Conservation (phyloP, 2,113 vertebrate genomes). For the Cottus gobio region DNA sequence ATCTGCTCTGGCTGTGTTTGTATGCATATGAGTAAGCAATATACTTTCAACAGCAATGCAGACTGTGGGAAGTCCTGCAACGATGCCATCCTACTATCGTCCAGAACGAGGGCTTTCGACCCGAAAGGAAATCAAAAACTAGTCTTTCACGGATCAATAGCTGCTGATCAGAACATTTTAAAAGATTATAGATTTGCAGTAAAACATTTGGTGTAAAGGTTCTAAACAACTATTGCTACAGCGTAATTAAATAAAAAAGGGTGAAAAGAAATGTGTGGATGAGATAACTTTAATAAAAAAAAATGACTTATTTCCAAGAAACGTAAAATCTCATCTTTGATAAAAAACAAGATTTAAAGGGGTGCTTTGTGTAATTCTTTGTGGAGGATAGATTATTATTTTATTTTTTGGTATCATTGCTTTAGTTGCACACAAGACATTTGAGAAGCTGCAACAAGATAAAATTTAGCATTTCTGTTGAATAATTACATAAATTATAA, state of each 20-base stretch:
- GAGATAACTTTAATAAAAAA: background rate
- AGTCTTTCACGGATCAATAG: background rate
- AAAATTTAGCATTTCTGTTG: background rate
- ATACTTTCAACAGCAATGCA: background rate
- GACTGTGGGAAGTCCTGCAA: background rate
- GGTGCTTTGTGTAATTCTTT: too few relatives aligned
- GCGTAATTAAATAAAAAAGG: background rate
- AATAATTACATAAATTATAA: background rate
- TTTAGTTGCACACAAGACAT: background rate
- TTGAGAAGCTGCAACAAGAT: background rate
- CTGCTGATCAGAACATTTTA: background rate
- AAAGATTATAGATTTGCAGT: background rate
- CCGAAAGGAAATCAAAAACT: background rate
- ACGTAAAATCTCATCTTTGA: too few relatives aligned
- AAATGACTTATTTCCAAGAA: too few relatives aligned
- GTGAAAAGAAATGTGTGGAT: background rate
- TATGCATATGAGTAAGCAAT: background rate
- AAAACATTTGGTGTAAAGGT: background rate
- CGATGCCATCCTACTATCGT: background rate
- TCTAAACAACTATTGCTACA: background rate
- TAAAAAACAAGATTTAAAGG: too few relatives aligned
- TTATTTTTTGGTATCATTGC: too few relatives aligned
- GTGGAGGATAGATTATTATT: too few relatives aligned
- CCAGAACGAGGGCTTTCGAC: background rate
- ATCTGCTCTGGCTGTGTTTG: slow-evolving; percentile 21